These are phyloP conservation scores for Steinernema feltiae DNA, from an alignment of 1,140 invertebrate genomes.

Conservation along the genomic window DNA sequence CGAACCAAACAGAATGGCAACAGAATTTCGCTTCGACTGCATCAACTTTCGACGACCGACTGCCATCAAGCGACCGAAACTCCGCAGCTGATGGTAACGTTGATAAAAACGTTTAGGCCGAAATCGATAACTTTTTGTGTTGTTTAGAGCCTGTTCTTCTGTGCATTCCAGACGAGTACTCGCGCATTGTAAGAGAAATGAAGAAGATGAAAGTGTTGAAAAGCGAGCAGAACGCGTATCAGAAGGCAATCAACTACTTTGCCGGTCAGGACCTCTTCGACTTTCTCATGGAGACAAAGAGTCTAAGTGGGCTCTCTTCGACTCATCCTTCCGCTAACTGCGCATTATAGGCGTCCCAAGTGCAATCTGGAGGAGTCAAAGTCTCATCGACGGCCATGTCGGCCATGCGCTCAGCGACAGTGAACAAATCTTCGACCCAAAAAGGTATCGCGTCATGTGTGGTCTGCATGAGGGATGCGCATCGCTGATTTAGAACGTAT, in stretches of 20 bases:
- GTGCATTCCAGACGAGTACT: not conserved
- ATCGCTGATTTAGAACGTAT: conserved; percentile 39
- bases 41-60: not conserved
- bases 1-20: not conserved
- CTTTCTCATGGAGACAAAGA: conserved; percentile 59
- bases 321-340: not conserved
- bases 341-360: conserved; percentile 47
- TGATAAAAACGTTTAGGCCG: not conserved
- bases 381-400: conserved; percentile 58
- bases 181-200: conserved; percentile 5
- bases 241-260: conserved; percentile 53
- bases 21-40: not conserved
- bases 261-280: conserved; percentile 59
- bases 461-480: conserved; percentile 25
- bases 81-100: not conserved
- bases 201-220: conserved; percentile 8
- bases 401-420: conserved; percentile 42
- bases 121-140: not conserved
- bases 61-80: not conserved
- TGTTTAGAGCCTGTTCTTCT: conserved; percentile 15
- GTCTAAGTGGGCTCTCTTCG: conserved; percentile 45
- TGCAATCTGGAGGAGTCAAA: conserved; percentile 59
- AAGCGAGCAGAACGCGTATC: not conserved
- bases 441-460: conserved; percentile 45
- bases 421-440: conserved; percentile 35